These are phyloP conservation scores for Orbicella faveolata DNA, from an alignment of 64 coral and sea anemone genomes.

Conservation along the genomic window DNA sequence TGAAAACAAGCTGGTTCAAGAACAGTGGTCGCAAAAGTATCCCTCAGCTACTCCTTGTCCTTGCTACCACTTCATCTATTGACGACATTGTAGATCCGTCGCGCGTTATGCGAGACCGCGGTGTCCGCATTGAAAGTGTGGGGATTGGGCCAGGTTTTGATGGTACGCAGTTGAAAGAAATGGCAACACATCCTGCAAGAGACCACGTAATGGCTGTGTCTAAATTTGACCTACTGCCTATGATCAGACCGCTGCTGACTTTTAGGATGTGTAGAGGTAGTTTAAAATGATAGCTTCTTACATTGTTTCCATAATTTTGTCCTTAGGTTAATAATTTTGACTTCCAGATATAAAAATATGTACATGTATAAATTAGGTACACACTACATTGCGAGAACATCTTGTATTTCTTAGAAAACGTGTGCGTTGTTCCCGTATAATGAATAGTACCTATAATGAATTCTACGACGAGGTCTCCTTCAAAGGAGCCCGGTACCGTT, in stretches of 20 bases:
- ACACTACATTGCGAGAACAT: no score
- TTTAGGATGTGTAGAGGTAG: constrained; percentile 53
- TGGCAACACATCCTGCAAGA: constrained; percentile 53
- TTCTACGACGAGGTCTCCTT: no score
- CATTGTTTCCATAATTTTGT: no score
- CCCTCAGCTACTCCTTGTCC: constrained; percentile 54
- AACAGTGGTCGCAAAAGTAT: constrained; percentile 64
- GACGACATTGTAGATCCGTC: constrained; percentile 45
- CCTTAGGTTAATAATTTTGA: no score
- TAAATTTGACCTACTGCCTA: constrained; percentile 25
- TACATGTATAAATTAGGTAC: no score
- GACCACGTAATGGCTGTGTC: constrained; percentile 70
- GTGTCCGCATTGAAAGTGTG: constrained; percentile 49
- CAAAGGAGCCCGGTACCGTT: no score
- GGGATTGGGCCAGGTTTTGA: constrained; percentile 47
- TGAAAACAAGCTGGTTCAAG: constrained; percentile 54
- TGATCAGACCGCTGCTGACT: constrained; percentile 42
- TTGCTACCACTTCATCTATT: constrained; percentile 18
- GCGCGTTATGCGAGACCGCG: constrained; percentile 43
- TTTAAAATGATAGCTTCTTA: not conserved
- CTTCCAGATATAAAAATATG: no score
- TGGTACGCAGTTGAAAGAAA: constrained; percentile 44
- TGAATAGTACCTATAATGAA: no score
- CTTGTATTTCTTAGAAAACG: no score
- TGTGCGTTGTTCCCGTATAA: no score